Conservation (phyloP, 2,888 invertebrate genomes). For the Agriopis aurantiaria region DNA sequence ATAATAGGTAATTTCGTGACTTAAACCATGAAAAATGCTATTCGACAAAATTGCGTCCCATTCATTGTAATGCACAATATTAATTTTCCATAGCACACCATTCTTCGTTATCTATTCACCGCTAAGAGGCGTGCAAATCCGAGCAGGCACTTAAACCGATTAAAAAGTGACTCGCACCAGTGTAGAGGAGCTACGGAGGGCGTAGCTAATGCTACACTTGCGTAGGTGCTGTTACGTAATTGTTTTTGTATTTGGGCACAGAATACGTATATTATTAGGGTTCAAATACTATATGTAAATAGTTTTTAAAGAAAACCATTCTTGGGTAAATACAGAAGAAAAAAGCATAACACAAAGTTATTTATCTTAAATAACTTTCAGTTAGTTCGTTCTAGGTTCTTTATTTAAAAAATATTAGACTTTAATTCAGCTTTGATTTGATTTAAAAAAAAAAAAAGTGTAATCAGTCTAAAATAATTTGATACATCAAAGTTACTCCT, state of each 20-base stretch:
- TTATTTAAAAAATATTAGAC: not conserved
- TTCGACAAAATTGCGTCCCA: constrained; percentile 24
- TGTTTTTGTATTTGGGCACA: constrained; percentile 27
- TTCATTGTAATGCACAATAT: constrained; percentile 40
- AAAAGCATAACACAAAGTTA: too few species aligned
- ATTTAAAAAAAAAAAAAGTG: too few species aligned
- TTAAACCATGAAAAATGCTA: not conserved
- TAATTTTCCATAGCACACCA: constrained; percentile 44
- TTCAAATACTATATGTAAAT: not conserved
- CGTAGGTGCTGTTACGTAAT: constrained; percentile 29
- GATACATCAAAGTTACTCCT: too few species aligned
- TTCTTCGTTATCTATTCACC: constrained; percentile 72
- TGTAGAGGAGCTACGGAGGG: constrained; percentile 59
- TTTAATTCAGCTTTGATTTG: too few species aligned
- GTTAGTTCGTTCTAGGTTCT: not conserved
- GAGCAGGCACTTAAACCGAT: constrained; percentile 81
- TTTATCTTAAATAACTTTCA: not conserved
- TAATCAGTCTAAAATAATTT: too few species aligned
- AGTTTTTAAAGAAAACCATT: not conserved
- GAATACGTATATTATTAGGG: not conserved
- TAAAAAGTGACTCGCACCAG: constrained; percentile 69
- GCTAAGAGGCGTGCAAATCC: constrained; percentile 76
- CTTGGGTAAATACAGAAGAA: too few species aligned
- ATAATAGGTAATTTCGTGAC: not conserved
- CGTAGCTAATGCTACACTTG: constrained; percentile 41